phyloP scores from a whole-genome alignment of 2,797 vertebrate genomes.

The Harpagifer antarcticus region DNA sequence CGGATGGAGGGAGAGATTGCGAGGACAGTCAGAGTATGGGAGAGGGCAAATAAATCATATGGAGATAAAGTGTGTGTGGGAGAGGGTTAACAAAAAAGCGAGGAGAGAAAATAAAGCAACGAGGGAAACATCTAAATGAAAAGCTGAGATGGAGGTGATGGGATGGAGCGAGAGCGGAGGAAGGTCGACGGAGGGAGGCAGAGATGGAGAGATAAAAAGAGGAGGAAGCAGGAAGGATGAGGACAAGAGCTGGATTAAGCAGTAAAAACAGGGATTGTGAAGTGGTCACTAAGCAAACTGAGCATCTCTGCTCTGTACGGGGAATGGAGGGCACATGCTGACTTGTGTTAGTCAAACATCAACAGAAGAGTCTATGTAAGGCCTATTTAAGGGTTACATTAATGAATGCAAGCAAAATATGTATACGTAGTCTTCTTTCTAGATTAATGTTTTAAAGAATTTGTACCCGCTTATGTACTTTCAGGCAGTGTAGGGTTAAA shows the following conservation, averaged over 20 bases:
- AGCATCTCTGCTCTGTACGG: constrained; percentile 82
- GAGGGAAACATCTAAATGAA: constrained; percentile 85
- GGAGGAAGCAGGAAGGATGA: constrained; percentile 77
- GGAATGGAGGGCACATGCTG: constrained; percentile 85
- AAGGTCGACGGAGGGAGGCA: constrained; percentile 57
- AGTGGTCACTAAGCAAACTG: constrained; percentile 58
- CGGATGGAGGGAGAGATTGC: constrained; percentile 65
- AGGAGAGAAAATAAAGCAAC: constrained; percentile 54
- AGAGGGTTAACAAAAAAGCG: constrained; percentile 73
- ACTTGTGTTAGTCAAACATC: constrained; percentile 74
- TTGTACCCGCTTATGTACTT: background rate
- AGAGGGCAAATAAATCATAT: constrained; percentile 74
- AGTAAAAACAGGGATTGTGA: constrained; percentile 71
- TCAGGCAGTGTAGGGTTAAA: background rate
- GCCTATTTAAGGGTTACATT: background rate
- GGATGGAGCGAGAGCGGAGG: constrained; percentile 51
- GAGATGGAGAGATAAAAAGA: constrained; percentile 75
- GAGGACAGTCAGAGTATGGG: constrained; percentile 56
- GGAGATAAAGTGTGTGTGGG: constrained; percentile 79
- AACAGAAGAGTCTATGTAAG: background rate
- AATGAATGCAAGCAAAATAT: background rate
- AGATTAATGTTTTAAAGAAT: background rate
- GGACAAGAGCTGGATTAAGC: constrained; percentile 77
- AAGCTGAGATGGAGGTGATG: constrained; percentile 70
- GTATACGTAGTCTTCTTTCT: background rate